Conservation (phyloP, 2,797 vertebrate genomes). For the Spinibarbus caldwelli region DNA sequence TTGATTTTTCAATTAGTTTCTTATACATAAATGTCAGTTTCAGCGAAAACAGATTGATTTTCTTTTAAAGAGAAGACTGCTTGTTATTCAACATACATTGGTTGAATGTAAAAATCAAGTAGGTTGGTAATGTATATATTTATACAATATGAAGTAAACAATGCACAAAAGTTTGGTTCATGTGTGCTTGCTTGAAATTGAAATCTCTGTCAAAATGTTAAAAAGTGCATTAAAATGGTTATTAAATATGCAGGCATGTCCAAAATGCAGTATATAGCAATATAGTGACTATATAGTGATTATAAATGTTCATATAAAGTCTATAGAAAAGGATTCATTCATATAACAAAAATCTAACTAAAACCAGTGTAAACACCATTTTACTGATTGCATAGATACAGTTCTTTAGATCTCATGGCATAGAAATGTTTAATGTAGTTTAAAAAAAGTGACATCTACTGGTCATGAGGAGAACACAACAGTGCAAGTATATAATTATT, state of each 20-base stretch:
- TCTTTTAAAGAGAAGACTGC: not conserved
- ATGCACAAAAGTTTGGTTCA: not conserved
- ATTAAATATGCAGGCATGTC: not conserved
- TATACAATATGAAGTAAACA: not conserved
- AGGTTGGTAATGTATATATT: not conserved
- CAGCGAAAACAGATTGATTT: not conserved
- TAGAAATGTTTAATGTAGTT: not conserved
- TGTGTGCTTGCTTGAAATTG: not conserved
- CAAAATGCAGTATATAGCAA: not conserved
- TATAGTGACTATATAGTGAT: not conserved
- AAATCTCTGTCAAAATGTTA: not conserved
- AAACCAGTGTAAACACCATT: not conserved
- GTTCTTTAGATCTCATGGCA: not conserved
- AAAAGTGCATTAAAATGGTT: not conserved
- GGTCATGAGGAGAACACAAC: not conserved
- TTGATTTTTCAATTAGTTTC: not conserved
- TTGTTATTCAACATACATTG: not conserved
- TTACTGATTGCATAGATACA: not conserved
- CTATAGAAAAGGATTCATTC: not conserved
- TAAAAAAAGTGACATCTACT: conserved; percentile 57
- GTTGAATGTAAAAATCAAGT: no score
- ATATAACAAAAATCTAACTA: not conserved
- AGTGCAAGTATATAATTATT: conserved; percentile 6
- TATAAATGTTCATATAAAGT: not conserved
- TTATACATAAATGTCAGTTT: not conserved